Base-by-base conservation (phyloP, 2,113 vertebrate species). In the Talpa occidentalis region DNA sequence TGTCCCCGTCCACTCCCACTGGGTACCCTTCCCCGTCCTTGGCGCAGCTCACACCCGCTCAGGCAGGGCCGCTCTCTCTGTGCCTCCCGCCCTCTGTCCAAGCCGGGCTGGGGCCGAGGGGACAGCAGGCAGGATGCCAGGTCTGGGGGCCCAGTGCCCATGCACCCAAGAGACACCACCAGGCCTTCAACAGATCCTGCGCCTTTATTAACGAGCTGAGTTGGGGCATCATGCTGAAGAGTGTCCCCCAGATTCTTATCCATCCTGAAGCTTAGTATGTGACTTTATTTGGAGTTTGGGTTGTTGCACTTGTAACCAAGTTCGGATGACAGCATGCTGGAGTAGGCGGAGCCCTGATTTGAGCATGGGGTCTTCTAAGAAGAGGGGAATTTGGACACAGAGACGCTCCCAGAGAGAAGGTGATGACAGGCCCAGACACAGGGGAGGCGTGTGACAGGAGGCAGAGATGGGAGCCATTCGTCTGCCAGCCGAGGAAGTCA, bases 1-100 rank as follows among this genome's bases (percentile, higher is more conserved):
- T 49, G 11, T 32, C 62, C 60, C 35, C 28, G 14, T 67, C 60
- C 60, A 12, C 2, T 0, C 30, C 67, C 5, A 2, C 47, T 1
- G 0, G 12, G 26, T 92, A n/a, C 35, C 96, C 91, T 94, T 91
- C 1, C 40, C 42, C 37, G 93, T 69, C 95, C 97, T 94, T 96
- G 92, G 66, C 88, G 35, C 44, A 10, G 88, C 94, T 94, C 84
- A 84, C 84, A 64, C 4, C 8, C 4, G 37, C 47, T 44, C 17
- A 93, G 28, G 76, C 16, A 2, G 47, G 44, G 77, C 81, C 0
- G 2, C 49, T 54, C 1, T 5, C 44, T 22, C 11, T 56, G 17
- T 42, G 72, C 56, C 16, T 90, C 56, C 85, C 32, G 49, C 8
- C 59, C 80, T 69, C 62, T 52, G 87, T 28, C 81, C 17, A 1